Evolutionary conservation across 2,888 invertebrate species (phyloP).

Genomic region (Agonum fuliginosum): DNA sequence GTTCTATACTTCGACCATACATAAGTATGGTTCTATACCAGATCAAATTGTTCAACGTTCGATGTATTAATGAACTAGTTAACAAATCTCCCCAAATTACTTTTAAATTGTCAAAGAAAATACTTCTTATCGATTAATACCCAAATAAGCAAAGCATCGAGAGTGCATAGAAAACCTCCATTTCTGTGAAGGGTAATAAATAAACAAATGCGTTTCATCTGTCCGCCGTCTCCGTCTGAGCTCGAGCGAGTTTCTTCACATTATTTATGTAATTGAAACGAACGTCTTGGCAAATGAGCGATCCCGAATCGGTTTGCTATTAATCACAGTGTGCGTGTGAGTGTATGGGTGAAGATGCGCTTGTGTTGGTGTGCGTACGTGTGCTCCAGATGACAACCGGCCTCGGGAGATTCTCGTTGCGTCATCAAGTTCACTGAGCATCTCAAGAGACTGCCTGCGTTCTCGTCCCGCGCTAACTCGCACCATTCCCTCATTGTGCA

Average conservation of each 20-base stretch:
- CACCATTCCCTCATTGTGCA: no score
- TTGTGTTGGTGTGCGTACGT: not conserved
- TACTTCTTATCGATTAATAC: no score
- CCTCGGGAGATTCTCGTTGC: slow-evolving; percentile 13
- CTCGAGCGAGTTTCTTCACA: slow-evolving; percentile 40
- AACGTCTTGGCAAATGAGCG: slow-evolving; percentile 37
- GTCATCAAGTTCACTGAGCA: slow-evolving; percentile 17
- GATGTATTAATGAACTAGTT: no score
- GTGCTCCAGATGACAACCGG: slow-evolving; percentile 47
- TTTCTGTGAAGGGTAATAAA: slow-evolving; percentile 33
- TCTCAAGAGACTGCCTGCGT: no score
- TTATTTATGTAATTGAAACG: slow-evolving; percentile 45
- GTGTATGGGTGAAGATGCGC: not conserved
- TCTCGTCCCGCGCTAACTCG: no score
- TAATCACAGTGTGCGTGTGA: slow-evolving; percentile 16
- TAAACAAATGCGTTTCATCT: slow-evolving; percentile 31
- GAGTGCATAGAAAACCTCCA: no score
- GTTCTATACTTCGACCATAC: no score
- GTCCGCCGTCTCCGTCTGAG: not conserved
- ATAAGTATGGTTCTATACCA: no score
- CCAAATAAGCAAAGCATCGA: no score
- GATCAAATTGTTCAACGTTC: no score
- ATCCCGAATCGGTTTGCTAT: slow-evolving; percentile 22
- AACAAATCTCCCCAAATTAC: no score
- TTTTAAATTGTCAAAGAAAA: no score